These are phyloP conservation scores for Temnothorax unifasciatus DNA, from an alignment of 2,888 invertebrate genomes.

Conservation along the genomic window DNA sequence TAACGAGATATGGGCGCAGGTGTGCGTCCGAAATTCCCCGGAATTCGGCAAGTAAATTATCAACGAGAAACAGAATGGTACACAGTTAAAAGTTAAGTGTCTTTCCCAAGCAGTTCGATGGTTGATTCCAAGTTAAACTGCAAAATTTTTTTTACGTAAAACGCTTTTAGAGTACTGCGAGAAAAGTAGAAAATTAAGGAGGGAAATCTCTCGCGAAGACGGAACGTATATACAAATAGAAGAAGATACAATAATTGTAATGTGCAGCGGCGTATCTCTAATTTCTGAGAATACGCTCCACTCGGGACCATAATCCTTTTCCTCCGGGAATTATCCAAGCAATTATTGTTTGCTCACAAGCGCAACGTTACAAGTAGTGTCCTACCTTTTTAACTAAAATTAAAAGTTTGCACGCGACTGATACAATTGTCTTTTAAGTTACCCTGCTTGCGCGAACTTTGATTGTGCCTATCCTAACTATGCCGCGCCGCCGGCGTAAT, in stretches of 20 bases:
- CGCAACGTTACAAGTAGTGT: neutral
- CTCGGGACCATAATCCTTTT: slow-evolving; percentile 14
- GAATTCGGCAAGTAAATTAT: slow-evolving; percentile 23
- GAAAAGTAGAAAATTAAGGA: neutral
- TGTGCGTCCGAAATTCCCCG: neutral
- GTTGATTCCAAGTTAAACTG: slow-evolving; percentile 17
- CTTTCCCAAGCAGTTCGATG: slow-evolving; percentile 1
- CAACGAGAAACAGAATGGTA: neutral
- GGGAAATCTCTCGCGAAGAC: neutral
- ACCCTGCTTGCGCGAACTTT: neutral
- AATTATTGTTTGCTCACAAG: slow-evolving; percentile 14
- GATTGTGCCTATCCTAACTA: neutral
- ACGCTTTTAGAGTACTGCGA: neutral
- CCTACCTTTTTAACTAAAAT: neutral
- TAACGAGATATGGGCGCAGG: slow-evolving; percentile 1
- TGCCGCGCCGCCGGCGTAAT: neutral
- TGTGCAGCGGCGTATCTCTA: neutral
- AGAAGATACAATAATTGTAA: neutral
- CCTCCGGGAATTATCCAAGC: slow-evolving; percentile 6
- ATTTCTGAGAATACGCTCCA: slow-evolving; percentile 3
- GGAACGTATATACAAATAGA: slow-evolving; percentile 1
- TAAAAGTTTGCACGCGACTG: neutral
- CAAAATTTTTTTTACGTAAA: neutral
- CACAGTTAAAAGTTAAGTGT: slow-evolving; percentile 26
- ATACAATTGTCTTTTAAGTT: neutral